Conservation (phyloP, 2,113 vertebrate species). For the Ciconia maguari region DNA sequence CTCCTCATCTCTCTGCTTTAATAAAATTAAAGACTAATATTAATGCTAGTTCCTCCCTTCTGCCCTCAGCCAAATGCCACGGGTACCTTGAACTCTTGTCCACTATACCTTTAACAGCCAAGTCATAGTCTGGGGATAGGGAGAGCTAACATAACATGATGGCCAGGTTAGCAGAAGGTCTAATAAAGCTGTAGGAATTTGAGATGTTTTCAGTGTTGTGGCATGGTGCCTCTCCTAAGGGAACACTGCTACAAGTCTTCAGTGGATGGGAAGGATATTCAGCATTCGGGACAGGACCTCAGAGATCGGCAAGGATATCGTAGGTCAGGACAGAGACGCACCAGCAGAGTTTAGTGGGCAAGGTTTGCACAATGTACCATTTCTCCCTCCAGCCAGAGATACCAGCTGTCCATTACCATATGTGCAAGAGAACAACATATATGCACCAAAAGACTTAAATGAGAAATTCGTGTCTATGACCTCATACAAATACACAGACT, state of each 20-base stretch:
- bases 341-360: neutral
- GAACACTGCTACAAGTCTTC: neutral
- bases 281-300: neutral
- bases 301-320: neutral
- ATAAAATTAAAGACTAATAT: neutral
- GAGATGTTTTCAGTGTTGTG: neutral
- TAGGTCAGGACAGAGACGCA: neutral
- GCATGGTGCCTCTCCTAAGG: neutral
- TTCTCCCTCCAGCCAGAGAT: neutral
- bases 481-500: neutral
- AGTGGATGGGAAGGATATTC: neutral
- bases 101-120: neutral
- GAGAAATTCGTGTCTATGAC: neutral
- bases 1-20: neutral
- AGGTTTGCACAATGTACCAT: neutral
- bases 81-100: neutral
- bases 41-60: neutral
- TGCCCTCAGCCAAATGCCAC: neutral
- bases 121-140: neutral
- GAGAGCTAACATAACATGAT: neutral
- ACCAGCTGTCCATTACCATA: neutral
- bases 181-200: neutral
- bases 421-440: neutral
- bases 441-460: neutral
- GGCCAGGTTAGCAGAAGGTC: neutral